Base-by-base conservation (phyloP, 2,113 vertebrate genomes). In the Callithrix jacchus region DNA sequence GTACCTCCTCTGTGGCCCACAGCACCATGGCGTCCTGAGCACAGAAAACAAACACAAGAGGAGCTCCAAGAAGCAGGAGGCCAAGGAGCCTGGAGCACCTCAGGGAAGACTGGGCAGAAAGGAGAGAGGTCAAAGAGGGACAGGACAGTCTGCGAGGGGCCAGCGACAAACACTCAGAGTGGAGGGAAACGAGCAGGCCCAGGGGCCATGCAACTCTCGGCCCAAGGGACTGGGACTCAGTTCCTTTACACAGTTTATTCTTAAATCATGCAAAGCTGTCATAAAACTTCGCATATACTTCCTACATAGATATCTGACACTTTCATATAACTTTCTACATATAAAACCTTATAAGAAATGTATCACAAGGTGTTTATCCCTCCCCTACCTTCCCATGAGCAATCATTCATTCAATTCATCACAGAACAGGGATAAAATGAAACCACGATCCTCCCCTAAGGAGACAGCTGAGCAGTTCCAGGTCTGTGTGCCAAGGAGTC, bases 121-220 rank as follows among this genome's bases (percentile, higher is more conserved):
- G 32, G 14, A 83, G 21, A 74, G 79, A 87, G 58, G 37, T 14
- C 17, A 30, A 86, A 52, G 13, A 35, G 32, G 32, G 47, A 20
- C 30, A 4, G 93, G 64, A 42, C 21, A 0, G 35, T n/a, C 14
- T 1, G 4, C 2, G 42, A n/a, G 37, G 54, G 58, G 11, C 76
- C 32, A 20, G 18, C 16, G 16, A 40, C 2, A 23, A 4, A 66
- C 1, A 13, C 17, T 6, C 17, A 5, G 32, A 12, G 23, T 7
- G n/a, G 27, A 76, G 25, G 76, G 54, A 45, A 52, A n/a, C 0
- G 6, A 37, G 77, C 18, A 45, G 27, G 21, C 77, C 18, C 5
- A 2, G 0, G 40, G 0, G 42, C 23, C 64, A 45, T 1, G 11
- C 12, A 14, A 45, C 4, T 70, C 52, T 27, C 3, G 32, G 76